A percentile compares a stretch with the other conserved stretches of the same genome.
Evolutionary conservation across 2,888 invertebrate species (phyloP).

Genomic region (Synergus gifuensis): DNA sequence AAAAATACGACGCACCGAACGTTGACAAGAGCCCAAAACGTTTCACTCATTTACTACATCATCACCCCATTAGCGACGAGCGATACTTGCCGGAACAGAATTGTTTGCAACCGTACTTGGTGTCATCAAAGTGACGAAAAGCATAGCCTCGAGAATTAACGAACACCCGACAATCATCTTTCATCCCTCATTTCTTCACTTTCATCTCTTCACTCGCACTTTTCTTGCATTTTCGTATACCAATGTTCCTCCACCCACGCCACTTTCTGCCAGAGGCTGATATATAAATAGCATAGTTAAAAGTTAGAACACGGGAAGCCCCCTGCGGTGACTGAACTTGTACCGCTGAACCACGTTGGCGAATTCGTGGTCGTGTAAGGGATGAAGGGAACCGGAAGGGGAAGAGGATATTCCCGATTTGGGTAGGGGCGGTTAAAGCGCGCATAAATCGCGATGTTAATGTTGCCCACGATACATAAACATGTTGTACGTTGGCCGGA

Average conservation of each 20-base stretch:
- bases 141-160: conserved; percentile 19
- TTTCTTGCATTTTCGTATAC: conserved; percentile 25
- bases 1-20: conserved; percentile 4
- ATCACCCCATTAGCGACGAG: conserved; percentile 29
- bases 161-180: not conserved
- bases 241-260: conserved; percentile 25
- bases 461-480: conserved; percentile 75
- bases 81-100: conserved; percentile 27
- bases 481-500: conserved; percentile 73
- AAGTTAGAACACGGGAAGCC: conserved; percentile 50
- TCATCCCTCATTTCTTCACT: conserved; percentile 12
- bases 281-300: conserved; percentile 49
- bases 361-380: conserved; percentile 70
- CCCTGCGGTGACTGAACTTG: conserved; percentile 69
- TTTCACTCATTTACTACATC: conserved; percentile 4
- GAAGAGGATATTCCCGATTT: conserved; percentile 8
- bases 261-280: conserved; percentile 46
- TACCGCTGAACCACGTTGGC: conserved; percentile 65
- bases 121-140: conserved; percentile 21
- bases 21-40: conserved; percentile 3
- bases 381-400: conserved; percentile 30
- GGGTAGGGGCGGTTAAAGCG: conserved; percentile 66
- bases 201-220: conserved; percentile 20
- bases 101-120: conserved; percentile 10
- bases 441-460: conserved; percentile 76